Evolutionary conservation across 92 coral and sea anemone genomes (phyloP).

Genomic region (Paramuricea clavata): DNA sequence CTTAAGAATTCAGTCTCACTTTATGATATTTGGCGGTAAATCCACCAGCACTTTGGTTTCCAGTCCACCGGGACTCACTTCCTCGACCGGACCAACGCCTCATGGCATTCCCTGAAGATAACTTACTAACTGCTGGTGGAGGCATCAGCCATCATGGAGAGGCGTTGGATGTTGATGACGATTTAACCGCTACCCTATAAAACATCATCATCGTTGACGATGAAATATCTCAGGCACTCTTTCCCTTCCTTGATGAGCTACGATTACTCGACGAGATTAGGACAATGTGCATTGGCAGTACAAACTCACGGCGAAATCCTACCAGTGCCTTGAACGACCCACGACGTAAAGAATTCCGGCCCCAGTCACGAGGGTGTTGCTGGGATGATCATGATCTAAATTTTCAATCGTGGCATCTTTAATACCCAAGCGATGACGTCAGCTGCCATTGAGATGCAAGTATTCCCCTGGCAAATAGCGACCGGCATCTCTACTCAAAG

Average conservation of each 20-base stretch:
- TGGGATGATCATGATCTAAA: not conserved
- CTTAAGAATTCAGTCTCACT: conserved; percentile 38
- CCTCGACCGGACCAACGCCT: conserved; percentile 48
- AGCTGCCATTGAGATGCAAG: too few relatives aligned
- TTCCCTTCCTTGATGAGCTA: conserved; percentile 34
- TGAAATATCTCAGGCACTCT: conserved; percentile 45
- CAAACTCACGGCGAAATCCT: conserved; percentile 11
- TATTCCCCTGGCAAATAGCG: too few relatives aligned
- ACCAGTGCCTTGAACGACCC: not conserved
- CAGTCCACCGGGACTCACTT: not conserved
- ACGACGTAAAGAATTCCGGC: not conserved
- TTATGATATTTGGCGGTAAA: conserved; percentile 42
- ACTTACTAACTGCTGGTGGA: conserved; percentile 53
- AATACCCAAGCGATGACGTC: too few relatives aligned
- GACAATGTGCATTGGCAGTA: conserved; percentile 47
- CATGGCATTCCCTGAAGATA: conserved; percentile 68
- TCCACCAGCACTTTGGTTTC: conserved; percentile 3
- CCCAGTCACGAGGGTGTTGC: not conserved
- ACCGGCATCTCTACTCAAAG: too few relatives aligned
- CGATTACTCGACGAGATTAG: conserved; percentile 31
- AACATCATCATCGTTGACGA: conserved; percentile 57
- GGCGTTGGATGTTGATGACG: conserved; percentile 61
- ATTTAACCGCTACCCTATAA: conserved; percentile 63
- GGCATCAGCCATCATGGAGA: conserved; percentile 72
- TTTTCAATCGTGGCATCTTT: too few relatives aligned